These are phyloP conservation scores for Coturnix japonica DNA, from an alignment of 2,113 vertebrate genomes.

Conservation along the genomic window DNA sequence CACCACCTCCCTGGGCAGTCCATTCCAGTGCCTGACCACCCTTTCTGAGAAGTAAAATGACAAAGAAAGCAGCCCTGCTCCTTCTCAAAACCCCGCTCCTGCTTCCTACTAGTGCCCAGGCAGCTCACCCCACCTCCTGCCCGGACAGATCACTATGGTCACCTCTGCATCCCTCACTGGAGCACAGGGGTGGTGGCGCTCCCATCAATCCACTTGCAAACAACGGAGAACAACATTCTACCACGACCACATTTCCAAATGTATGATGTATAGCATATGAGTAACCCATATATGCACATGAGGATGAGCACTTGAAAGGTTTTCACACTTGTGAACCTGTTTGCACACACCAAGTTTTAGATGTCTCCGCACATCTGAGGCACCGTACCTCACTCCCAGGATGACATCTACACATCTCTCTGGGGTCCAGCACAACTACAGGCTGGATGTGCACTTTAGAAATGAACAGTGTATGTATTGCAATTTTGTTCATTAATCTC, in stretches of 20 bases:
- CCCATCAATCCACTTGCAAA: background rate
- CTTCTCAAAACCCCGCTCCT: background rate
- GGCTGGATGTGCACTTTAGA: background rate
- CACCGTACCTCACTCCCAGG: background rate
- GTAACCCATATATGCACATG: background rate
- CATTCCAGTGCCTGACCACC: too few species aligned
- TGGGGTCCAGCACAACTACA: background rate
- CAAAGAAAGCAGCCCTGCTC: background rate
- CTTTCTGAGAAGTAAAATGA: background rate
- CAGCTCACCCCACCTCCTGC: background rate
- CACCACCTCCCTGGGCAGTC: too few species aligned
- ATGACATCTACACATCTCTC: background rate
- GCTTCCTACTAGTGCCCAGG: background rate
- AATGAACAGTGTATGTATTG: background rate
- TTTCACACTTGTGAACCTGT: background rate
- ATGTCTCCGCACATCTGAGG: background rate
- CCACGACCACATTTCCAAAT: background rate
- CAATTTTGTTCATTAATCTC: background rate
- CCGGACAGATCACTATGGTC: background rate
- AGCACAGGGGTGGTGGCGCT: background rate
- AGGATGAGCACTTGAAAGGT: background rate
- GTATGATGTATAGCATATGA: background rate
- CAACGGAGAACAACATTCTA: background rate
- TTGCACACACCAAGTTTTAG: background rate
- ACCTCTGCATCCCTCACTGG: too few species aligned